These are phyloP conservation scores for Drosophila infuscata DNA, from an alignment of 2,888 invertebrate species.

Conservation along the genomic window DNA sequence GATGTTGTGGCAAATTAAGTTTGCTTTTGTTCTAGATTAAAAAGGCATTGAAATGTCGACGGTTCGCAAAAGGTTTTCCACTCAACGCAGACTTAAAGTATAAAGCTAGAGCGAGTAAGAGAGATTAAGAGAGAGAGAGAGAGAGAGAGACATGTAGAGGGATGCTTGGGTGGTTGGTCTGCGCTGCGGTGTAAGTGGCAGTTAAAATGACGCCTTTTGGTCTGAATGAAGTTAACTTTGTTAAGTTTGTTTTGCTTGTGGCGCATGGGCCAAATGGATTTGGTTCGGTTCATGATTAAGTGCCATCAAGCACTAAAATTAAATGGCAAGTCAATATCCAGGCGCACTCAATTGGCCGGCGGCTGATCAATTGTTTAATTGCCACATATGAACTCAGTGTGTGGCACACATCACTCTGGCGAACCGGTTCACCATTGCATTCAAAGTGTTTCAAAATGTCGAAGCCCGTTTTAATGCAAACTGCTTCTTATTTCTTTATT, in stretches of 20 bases:
- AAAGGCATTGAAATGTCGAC: slow-evolving; percentile 78
- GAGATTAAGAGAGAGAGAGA: background rate
- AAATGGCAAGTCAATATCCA: slow-evolving; percentile 19
- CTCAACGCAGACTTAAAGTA: background rate
- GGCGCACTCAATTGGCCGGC: slow-evolving; percentile 15
- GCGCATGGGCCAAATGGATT: slow-evolving; percentile 30
- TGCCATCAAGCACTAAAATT: slow-evolving; percentile 30
- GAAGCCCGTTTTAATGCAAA: background rate
- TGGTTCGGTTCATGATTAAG: slow-evolving; percentile 51
- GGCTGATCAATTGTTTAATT: slow-evolving; percentile 4
- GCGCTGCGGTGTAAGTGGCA: slow-evolving; percentile 49
- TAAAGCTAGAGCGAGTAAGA: background rate
- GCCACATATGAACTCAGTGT: background rate
- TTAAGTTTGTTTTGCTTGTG: slow-evolving; percentile 68
- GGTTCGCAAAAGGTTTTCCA: slow-evolving; percentile 19
- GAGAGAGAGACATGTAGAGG: background rate
- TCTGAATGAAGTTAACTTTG: slow-evolving; percentile 74
- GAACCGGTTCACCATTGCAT: slow-evolving; percentile 1
- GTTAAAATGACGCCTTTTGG: slow-evolving; percentile 72
- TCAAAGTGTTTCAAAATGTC: background rate
- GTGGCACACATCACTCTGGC: background rate
- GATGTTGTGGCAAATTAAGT: slow-evolving; percentile 81
- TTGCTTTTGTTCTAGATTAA: slow-evolving; percentile 82
- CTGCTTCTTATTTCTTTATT: background rate
- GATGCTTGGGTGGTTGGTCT: background rate